Percentiles rank a stretch among this genome's conserved stretches.
These are phyloP conservation scores for Ectobius pallidus DNA, from an alignment of 2,888 invertebrate species.

Conservation along the genomic window DNA sequence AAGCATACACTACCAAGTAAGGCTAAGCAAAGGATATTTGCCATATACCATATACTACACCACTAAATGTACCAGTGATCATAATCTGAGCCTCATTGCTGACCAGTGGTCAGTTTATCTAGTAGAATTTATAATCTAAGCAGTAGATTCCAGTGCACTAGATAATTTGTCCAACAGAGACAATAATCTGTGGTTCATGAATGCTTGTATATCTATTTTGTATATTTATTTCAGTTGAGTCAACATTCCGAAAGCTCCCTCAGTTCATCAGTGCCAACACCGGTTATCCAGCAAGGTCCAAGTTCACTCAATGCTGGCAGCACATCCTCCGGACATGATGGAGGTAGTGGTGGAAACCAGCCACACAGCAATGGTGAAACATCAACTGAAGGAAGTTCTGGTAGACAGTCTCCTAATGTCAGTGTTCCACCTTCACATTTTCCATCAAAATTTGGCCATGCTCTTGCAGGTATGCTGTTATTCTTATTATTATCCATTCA, in stretches of 20 bases:
- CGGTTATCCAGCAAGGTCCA: conserved; percentile 41
- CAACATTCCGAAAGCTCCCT: conserved; percentile 40
- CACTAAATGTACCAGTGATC: no score
- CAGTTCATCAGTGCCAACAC: conserved; percentile 31
- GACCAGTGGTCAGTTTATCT: no score
- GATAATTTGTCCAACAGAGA: no score
- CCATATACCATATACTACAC: no score
- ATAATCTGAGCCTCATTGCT: no score
- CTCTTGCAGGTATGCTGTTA: conserved; percentile 22
- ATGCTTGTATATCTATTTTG: no score
- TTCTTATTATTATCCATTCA: no score
- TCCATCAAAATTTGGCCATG: conserved; percentile 27
- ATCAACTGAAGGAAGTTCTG: conserved; percentile 17
- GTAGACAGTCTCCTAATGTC: conserved; percentile 9
- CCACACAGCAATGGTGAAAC: conserved; percentile 35
- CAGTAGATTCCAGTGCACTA: no score
- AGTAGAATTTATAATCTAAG: no score
- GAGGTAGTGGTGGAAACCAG: background rate
- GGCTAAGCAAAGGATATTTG: no score
- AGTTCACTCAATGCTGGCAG: conserved; percentile 22
- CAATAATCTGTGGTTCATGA: no score
- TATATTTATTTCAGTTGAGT: conserved; percentile 34
- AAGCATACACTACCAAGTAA: no score
- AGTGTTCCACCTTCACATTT: conserved; percentile 20
- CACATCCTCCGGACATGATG: background rate